Conservation (phyloP, 1,140 invertebrate genomes). For the Chrysoperla carnea region DNA sequence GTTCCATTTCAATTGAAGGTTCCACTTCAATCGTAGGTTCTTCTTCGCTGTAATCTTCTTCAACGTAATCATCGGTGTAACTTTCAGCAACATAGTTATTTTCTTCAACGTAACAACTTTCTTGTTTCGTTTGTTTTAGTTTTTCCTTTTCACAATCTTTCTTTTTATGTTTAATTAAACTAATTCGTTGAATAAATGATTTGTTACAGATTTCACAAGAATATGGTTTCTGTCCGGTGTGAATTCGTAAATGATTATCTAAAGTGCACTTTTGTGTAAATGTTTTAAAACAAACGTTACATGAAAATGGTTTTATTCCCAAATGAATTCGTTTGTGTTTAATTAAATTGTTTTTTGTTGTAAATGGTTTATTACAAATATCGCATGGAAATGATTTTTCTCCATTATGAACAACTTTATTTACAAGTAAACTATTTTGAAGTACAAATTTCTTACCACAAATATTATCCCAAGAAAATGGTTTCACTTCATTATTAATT, state of each 20-base stretch:
- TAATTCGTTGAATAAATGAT: constrained; percentile 17
- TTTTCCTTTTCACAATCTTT: too few relatives aligned
- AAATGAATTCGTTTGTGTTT: constrained; percentile 1
- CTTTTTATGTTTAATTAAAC: constrained; percentile 15
- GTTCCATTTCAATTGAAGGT: too few relatives aligned
- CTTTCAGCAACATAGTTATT: too few relatives aligned
- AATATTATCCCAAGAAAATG: too few relatives aligned
- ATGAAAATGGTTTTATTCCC: constrained; percentile 9
- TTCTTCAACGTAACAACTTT: too few relatives aligned
- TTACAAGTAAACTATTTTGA: too few relatives aligned
- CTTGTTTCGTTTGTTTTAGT: too few relatives aligned
- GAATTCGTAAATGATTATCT: constrained; percentile 76
- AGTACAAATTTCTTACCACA: too few relatives aligned
- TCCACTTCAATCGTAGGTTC: too few relatives aligned
- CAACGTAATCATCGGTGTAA: too few relatives aligned
- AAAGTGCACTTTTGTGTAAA: constrained; percentile 21
- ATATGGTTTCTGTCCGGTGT: constrained; percentile 83
- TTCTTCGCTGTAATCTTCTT: too few relatives aligned
- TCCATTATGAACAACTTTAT: constrained; percentile 11
- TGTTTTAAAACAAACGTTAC: constrained; percentile 12
- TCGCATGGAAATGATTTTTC: constrained; percentile 20
- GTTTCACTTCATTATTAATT: too few relatives aligned
- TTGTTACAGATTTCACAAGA: constrained; percentile 39
- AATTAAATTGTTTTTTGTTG: neutral
- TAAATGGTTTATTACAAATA: constrained; percentile 7